Evolutionary conservation across 2,113 vertebrate genomes (phyloP).

Genomic region (Menura novaehollandiae): DNA sequence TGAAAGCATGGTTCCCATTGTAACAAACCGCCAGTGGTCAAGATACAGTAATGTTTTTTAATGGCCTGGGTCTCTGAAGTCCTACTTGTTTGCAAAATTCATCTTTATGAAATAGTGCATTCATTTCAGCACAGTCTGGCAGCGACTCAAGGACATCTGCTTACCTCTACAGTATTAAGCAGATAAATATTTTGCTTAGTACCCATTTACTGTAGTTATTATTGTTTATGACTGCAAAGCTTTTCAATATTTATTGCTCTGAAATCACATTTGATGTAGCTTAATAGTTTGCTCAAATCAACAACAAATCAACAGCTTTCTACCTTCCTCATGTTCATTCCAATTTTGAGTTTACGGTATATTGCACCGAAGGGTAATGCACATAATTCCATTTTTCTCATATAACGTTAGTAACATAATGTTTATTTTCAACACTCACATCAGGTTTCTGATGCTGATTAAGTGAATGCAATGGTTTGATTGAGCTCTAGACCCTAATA

Average conservation of each 20-base stretch:
- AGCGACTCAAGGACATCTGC: constrained; percentile 48
- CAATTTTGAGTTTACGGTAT: not conserved
- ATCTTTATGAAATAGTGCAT: constrained; percentile 43
- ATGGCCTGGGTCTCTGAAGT: constrained; percentile 15
- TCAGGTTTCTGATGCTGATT: not conserved
- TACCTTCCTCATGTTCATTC: not conserved
- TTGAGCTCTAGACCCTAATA: not conserved
- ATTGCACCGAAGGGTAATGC: not conserved
- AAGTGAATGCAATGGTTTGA: not conserved
- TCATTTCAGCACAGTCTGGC: constrained; percentile 24
- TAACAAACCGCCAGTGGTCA: constrained; percentile 29
- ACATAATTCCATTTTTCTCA: not conserved
- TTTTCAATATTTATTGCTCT: constrained; percentile 30
- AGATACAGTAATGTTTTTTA: constrained; percentile 34
- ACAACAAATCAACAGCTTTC: constrained; percentile 13
- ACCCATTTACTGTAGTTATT: constrained; percentile 24
- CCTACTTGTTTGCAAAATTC: constrained; percentile 28
- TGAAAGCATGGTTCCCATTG: not conserved
- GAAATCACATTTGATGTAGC: constrained; percentile 24
- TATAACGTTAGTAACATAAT: not conserved
- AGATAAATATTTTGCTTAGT: constrained; percentile 53
- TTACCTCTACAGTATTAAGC: constrained; percentile 45
- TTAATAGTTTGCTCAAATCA: constrained; percentile 33
- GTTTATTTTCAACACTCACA: not conserved
- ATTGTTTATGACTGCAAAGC: not conserved